Evolutionary conservation across 2,888 invertebrate genomes (phyloP).

Genomic region (Notocelia uddmanniana): DNA sequence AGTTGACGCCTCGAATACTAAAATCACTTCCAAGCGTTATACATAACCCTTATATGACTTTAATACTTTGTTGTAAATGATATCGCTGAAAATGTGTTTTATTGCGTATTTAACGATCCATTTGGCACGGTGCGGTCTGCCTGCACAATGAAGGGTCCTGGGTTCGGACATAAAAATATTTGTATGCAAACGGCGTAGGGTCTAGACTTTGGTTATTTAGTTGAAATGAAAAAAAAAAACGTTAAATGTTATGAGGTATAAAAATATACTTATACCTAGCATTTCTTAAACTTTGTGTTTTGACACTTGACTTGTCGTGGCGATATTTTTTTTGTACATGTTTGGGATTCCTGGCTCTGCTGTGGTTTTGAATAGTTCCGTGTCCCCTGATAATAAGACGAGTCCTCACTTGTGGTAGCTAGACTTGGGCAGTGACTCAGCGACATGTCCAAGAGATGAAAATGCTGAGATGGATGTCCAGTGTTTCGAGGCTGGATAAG

Average conservation of each 20-base stretch:
- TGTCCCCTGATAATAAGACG: no score
- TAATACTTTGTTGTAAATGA: slow-evolving; percentile 19
- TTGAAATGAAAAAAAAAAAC: slow-evolving; percentile 6
- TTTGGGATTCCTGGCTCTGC: no score
- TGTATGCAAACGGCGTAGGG: slow-evolving; percentile 15
- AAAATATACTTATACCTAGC: no score
- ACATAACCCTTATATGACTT: neutral
- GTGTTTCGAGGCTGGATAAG: no score
- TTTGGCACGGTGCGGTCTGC: slow-evolving; percentile 18
- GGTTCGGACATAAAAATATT: slow-evolving; percentile 27
- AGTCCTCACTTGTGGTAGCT: no score
- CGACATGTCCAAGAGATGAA: no score
- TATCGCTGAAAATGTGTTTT: slow-evolving; percentile 25
- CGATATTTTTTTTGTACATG: no score
- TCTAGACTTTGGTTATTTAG: slow-evolving; percentile 19
- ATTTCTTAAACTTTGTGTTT: no score
- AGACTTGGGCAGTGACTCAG: no score
- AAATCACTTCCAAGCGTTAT: slow-evolving; percentile 1
- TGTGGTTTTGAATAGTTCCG: no score
- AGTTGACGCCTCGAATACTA: neutral
- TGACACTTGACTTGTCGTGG: no score
- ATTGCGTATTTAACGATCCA: slow-evolving; percentile 23
- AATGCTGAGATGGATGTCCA: no score
- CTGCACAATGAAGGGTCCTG: slow-evolving; percentile 17
- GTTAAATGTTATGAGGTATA: slow-evolving; percentile 15